These are phyloP conservation scores for Leptopilina myrica DNA, from an alignment of 2,888 invertebrate genomes.

Conservation along the genomic window DNA sequence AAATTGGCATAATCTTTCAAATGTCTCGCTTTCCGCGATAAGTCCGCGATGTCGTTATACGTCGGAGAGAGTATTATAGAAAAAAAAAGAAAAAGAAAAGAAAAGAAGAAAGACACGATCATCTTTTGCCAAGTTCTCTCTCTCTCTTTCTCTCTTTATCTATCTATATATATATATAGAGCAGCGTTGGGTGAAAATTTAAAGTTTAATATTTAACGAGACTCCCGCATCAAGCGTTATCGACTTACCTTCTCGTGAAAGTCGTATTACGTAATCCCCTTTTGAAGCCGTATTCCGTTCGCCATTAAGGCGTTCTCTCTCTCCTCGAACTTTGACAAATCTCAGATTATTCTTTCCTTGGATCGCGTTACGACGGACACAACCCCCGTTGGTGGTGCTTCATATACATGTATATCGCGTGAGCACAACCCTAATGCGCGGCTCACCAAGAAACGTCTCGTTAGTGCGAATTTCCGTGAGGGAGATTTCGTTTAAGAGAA, in stretches of 20 bases:
- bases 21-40: constrained; percentile 72
- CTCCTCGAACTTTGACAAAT: constrained; percentile 68
- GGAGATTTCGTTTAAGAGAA: constrained; percentile 37
- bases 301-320: constrained; percentile 69
- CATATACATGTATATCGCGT: constrained; percentile 6
- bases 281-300: constrained; percentile 74
- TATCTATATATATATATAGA: too few species aligned
- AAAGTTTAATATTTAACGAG: constrained; percentile 74
- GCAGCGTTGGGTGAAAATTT: constrained; percentile 60
- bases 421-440: constrained; percentile 31
- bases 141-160: too few species aligned
- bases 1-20: constrained; percentile 74
- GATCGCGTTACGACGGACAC: constrained; percentile 61
- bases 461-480: constrained; percentile 35
- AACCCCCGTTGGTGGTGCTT: not conserved
- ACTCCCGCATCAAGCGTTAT: constrained; percentile 55
- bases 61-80: constrained; percentile 43
- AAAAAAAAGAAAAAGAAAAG: not conserved
- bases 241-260: constrained; percentile 59
- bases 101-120: constrained; percentile 28
- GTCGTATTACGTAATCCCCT: constrained; percentile 71
- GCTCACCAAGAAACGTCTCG: constrained; percentile 40
- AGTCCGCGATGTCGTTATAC: constrained; percentile 67
- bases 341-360: constrained; percentile 62
- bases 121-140: constrained; percentile 35